These are phyloP conservation scores for Scaeva pyrastri DNA, from an alignment of 2,888 invertebrate genomes.

Conservation along the genomic window DNA sequence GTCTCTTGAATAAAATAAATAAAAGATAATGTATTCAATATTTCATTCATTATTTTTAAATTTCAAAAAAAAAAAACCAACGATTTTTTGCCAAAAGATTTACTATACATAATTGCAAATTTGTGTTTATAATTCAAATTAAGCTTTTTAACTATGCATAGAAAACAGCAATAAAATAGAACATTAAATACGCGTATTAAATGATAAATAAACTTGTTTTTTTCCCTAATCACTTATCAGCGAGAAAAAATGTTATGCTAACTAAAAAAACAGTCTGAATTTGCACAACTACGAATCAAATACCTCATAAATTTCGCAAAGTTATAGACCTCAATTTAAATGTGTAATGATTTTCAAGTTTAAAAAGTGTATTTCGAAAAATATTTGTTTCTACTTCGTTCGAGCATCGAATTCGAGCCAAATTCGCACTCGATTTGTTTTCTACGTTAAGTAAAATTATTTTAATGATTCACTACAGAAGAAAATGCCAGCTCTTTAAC, in stretches of 20 bases:
- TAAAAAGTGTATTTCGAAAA: too few species aligned
- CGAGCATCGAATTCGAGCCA: too few species aligned
- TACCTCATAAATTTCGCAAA: too few species aligned
- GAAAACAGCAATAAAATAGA: background rate
- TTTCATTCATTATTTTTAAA: conserved; percentile 1
- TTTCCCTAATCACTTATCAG: background rate
- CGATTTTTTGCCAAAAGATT: background rate
- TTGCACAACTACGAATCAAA: too few species aligned
- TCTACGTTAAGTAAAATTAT: too few species aligned
- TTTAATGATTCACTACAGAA: too few species aligned
- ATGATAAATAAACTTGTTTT: background rate
- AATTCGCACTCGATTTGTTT: too few species aligned
- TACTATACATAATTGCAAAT: background rate
- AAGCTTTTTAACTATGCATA: background rate
- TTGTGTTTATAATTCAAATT: background rate
- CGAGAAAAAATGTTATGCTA: background rate
- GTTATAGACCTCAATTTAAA: too few species aligned
- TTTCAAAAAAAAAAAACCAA: background rate
- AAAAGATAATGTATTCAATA: background rate
- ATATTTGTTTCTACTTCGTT: too few species aligned
- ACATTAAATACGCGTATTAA: background rate
- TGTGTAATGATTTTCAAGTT: too few species aligned
- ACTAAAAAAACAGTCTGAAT: too few species aligned
- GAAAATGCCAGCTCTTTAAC: too few species aligned
- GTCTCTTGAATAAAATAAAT: background rate